Base-by-base conservation (phyloP, 2,113 vertebrate species). In the Tetraodon nigroviridis region DNA sequence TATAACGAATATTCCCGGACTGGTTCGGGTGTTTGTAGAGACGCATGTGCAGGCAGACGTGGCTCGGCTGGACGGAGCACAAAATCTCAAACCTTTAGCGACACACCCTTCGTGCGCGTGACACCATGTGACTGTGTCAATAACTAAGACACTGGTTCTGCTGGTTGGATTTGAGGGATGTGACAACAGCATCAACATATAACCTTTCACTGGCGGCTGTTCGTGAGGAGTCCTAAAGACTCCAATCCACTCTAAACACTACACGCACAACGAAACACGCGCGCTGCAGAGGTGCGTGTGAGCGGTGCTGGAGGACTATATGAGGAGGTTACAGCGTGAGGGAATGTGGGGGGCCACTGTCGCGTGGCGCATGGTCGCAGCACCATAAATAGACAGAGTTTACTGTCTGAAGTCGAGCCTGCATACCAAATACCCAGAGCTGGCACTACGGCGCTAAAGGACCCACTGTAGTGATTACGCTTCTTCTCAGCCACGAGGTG, bases 331-430 rank as follows among this genome's bases (percentile, higher is more conserved):
- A 3, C 0, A 15, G 37, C 45, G 22, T 3, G 5, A 49, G 60
- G 18, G 65, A 71, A 66, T 37, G 60, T 50, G 24, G 58, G 58
- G 61, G 24, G 61, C 48, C 20, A 67, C 67, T 21, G 76, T 37
- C 4, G 47, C 63, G 44, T 5, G 7, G 66, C 55, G 65, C 20
- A 51, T 76, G 73, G 42, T 59, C 18, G 47, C 47, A 50, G 15
- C 3, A 0, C 77, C 74, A 71, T 48, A 78, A 88, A 85, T 86
- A 86, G 67, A 22, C 51, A 2, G 48, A 40, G 55, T 46, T 54
- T 22, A 55, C 14, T 7, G 32, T 50, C 62, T 57, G 70, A 61
- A 51, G 51, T 72, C 47, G 49, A 70, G 63, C 72, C 73, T 75
- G 56, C 59, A 21, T 70, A 77, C 73, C 52, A 79, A 78, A 78